Base-by-base conservation (phyloP, 2,797 vertebrate genomes). In the Paratrypauchen microcephalus region DNA sequence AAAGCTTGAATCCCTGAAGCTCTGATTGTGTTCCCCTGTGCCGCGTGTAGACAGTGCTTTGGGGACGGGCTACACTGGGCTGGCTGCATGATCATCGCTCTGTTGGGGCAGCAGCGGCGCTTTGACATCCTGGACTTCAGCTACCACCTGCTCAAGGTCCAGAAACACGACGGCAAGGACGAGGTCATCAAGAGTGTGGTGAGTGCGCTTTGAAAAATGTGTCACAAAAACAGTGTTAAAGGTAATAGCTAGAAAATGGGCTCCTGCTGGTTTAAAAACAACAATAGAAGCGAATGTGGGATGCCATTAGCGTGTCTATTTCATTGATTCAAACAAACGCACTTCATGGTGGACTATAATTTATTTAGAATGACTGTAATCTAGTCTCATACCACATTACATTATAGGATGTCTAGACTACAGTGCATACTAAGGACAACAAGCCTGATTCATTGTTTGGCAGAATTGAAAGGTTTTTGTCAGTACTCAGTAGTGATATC, bases 131-230 rank as follows among this genome's bases (percentile, higher is more conserved):
- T 99, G 39, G 98, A 99, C 87, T 99, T 99, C 91, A 97, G 97
- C 92, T 99, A 99, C 86, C 98, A 99, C 80, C 94, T 99, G 0
- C 91, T 99, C 26, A 99, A 98, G 78, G 98, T 99, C 75, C 98
- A 99, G 92, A 99, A 99, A 72, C 98, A 99, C 0, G 98, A 99
- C 0, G 96, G 96, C 84, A 99, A 99, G 82, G 98, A 99, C 0
- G 97, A 99, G 83, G 79, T 98, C 72, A 99, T 99, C 87, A 99
- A 99, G 92, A 99, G 95, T 0, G 97, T 99, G 97, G 98, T 99
- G 92, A 78, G 97, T 86, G 3, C 3, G 26, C 24, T 18, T 23
- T 9, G 4, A 23, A 19, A 8, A 52, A 18, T n/a, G n/a, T n/a
- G 18, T 50, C 9, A 54, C 52, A 54, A 18, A 50, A 19, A 50